Conservation (phyloP, 2,888 invertebrate species). For the Lithophane leautieri region DNA sequence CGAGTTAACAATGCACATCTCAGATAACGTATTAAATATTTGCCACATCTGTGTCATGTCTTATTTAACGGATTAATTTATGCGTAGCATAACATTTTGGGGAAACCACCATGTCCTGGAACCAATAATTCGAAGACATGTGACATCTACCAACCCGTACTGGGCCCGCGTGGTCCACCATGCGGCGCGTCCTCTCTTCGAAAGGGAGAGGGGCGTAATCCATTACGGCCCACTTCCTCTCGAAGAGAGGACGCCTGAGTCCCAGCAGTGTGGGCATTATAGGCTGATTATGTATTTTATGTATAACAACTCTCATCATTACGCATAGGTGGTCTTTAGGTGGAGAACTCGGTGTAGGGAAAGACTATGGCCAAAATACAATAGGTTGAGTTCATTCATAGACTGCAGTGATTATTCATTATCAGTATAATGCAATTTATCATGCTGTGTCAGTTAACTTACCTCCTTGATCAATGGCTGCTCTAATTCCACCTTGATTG, state of each 20-base stretch:
- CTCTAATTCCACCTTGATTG: conserved; percentile 93
- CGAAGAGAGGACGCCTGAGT: too few species aligned
- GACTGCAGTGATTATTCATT: not conserved
- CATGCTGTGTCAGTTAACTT: conserved; percentile 63
- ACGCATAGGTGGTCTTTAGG: not conserved
- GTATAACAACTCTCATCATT: not conserved
- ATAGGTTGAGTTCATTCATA: not conserved
- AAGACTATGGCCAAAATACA: not conserved
- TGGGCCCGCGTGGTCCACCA: too few species aligned
- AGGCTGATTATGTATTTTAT: too few species aligned
- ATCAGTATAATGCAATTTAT: not conserved
- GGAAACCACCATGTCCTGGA: too few species aligned
- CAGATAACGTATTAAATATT: not conserved
- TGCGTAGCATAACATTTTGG: too few species aligned
- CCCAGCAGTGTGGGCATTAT: too few species aligned
- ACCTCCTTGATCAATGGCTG: conserved; percentile 92
- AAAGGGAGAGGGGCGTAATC: too few species aligned
- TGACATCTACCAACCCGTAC: too few species aligned
- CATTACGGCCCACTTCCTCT: too few species aligned
- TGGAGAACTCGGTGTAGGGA: not conserved
- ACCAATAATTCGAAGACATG: too few species aligned
- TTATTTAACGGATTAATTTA: not conserved
- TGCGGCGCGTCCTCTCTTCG: too few species aligned
- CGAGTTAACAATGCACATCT: not conserved
- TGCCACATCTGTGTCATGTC: not conserved